Evolutionary conservation across 2,888 invertebrate genomes (phyloP).

Genomic region (Calliscelio sp.): DNA sequence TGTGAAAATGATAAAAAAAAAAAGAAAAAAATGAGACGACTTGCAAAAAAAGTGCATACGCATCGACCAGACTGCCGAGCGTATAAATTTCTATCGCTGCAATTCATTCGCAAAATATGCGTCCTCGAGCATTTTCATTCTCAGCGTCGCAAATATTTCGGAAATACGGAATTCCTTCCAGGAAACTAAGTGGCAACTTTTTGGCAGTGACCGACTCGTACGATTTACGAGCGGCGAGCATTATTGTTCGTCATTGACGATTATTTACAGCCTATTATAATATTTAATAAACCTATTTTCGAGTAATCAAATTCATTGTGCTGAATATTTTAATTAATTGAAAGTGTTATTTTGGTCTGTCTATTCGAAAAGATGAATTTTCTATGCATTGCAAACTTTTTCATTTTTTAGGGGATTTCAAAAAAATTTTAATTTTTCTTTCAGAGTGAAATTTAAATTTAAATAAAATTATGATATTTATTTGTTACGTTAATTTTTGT

Average conservation of each 20-base stretch:
- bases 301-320: not conserved
- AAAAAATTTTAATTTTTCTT: no score
- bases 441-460: no score
- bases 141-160: conserved; percentile 28
- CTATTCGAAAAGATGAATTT: no score
- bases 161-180: conserved; percentile 47
- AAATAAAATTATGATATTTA: no score
- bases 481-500: no score
- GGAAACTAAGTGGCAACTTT: conserved; percentile 20
- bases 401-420: no score
- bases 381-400: no score
- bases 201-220: conserved; percentile 29
- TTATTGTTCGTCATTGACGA: conserved; percentile 40
- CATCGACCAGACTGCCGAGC: not conserved
- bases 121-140: conserved; percentile 33
- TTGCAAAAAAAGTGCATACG: not conserved
- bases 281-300: conserved; percentile 25
- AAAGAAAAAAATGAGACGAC: not conserved
- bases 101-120: conserved; percentile 9
- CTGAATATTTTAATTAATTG: no score
- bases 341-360: no score
- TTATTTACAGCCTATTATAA: conserved; percentile 27
- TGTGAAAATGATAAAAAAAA: not conserved
- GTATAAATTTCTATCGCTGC: conserved; percentile 1
- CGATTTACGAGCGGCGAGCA: conserved; percentile 23